A percentile compares a stretch with the other conserved stretches of the same genome.
These are phyloP conservation scores for Caenorhabditis tropicalis DNA, from an alignment of 1,140 invertebrate species.

Conservation along the genomic window DNA sequence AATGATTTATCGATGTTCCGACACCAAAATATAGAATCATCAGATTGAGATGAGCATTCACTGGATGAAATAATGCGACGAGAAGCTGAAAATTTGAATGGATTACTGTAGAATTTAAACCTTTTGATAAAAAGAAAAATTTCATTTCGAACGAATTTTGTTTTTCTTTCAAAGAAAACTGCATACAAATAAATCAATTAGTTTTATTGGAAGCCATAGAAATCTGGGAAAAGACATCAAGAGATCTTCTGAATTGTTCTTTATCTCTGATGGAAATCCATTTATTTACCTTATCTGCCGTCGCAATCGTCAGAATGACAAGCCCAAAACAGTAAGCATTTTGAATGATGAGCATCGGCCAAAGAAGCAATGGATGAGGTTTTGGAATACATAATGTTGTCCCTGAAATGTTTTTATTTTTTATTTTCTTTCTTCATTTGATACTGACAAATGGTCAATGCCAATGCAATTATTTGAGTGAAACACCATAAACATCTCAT, in stretches of 20 bases:
- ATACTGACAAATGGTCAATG: constrained; percentile 36
- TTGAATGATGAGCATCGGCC: constrained; percentile 59
- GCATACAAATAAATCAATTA: background rate
- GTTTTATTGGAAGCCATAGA: background rate
- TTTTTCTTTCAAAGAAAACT: too few species aligned
- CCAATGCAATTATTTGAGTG: constrained; percentile 54
- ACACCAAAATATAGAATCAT: constrained; percentile 58
- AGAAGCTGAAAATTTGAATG: constrained; percentile 45
- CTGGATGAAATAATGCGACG: constrained; percentile 55
- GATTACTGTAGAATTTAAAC: background rate
- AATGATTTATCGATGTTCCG: constrained; percentile 56
- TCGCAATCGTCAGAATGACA: constrained; percentile 60
- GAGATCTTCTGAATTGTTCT: background rate
- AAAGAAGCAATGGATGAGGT: constrained; percentile 58
- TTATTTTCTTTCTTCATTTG: background rate
- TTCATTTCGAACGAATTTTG: too few species aligned
- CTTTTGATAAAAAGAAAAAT: too few species aligned
- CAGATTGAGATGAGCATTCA: constrained; percentile 56
- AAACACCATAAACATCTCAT: constrained; percentile 62
- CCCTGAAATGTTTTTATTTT: constrained; percentile 11
- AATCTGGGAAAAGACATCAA: too few species aligned
- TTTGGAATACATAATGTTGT: constrained; percentile 47
- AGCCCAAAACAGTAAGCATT: constrained; percentile 61
- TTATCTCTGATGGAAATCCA: background rate
- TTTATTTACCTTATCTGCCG: constrained; percentile 46